Evolutionary conservation across 2,888 invertebrate genomes (phyloP).

Genomic region (Muscina levida): DNA sequence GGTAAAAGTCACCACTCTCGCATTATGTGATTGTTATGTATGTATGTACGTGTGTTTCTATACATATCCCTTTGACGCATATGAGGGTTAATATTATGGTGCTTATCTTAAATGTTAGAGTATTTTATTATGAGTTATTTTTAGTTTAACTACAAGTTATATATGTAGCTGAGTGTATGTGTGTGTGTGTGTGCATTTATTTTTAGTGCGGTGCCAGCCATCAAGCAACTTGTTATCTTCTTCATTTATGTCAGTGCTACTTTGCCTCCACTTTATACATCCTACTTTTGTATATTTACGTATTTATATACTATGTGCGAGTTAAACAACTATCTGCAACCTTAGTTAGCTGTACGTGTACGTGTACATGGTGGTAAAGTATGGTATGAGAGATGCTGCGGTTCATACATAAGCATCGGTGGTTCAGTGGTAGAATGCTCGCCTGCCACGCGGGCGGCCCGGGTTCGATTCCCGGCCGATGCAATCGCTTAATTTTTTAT

Average conservation of each 20-base stretch:
- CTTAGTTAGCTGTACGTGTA: too few species aligned
- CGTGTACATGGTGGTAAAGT: too few species aligned
- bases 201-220: too few species aligned
- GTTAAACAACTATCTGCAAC: too few species aligned
- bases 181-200: too few species aligned
- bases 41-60: too few species aligned
- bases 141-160: background rate
- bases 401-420: slow-evolving; percentile 63
- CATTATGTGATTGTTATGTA: background rate
- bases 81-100: slow-evolving; percentile 29
- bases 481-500: slow-evolving; percentile 57
- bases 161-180: too few species aligned
- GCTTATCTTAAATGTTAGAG: background rate
- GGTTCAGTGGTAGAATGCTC: slow-evolving; percentile 71
- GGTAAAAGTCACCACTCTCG: too few species aligned
- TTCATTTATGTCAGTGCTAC: too few species aligned
- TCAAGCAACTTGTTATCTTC: background rate
- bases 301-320: too few species aligned
- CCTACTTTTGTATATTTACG: too few species aligned
- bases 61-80: background rate
- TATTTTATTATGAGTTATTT: slow-evolving; percentile 2
- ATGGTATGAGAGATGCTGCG: slow-evolving; percentile 39
- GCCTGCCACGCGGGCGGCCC: slow-evolving; percentile 71
- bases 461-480: slow-evolving; percentile 71
- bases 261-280: background rate